Percentiles rank a stretch among this genome's conserved stretches.
Evolutionary conservation across 2,113 vertebrate genomes (phyloP).

Genomic region (Gopherus evgoodei): DNA sequence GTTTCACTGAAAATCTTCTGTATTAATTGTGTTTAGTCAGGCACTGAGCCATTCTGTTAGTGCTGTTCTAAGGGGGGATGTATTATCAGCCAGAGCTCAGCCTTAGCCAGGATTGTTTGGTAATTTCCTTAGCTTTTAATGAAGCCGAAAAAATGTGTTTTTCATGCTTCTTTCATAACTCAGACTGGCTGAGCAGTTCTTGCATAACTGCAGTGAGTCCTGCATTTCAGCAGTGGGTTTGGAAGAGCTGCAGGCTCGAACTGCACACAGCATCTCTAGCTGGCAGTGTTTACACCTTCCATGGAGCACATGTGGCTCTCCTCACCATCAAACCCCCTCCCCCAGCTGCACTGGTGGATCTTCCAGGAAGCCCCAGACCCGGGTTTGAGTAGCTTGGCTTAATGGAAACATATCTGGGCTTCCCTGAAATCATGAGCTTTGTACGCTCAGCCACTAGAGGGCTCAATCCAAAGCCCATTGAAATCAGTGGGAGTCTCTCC

Average conservation of each 20-base stretch:
- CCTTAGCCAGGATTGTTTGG: neutral
- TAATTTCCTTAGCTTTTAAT: neutral
- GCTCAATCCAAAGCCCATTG: neutral
- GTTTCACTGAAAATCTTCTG: neutral
- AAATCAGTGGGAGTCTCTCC: neutral
- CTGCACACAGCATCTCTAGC: neutral
- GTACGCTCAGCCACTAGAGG: neutral
- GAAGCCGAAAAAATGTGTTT: neutral
- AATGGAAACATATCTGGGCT: neutral
- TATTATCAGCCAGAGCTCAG: neutral
- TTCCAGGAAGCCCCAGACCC: neutral
- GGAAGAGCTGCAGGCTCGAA: neutral
- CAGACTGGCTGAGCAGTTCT: neutral
- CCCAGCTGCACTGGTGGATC: rapidly evolving
- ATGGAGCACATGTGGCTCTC: rapidly evolving
- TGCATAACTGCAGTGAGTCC: neutral
- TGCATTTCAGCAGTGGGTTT: rapidly evolving
- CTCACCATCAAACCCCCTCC: too few species aligned
- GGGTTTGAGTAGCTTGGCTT: neutral
- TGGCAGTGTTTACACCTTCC: neutral
- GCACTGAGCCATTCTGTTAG: neutral
- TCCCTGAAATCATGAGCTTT: neutral
- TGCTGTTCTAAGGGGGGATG: neutral
- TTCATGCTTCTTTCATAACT: neutral
- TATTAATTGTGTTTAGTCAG: neutral